Evolutionary conservation across 1,140 invertebrate genomes (phyloP).

Genomic region (Diorhabda carinulata): DNA sequence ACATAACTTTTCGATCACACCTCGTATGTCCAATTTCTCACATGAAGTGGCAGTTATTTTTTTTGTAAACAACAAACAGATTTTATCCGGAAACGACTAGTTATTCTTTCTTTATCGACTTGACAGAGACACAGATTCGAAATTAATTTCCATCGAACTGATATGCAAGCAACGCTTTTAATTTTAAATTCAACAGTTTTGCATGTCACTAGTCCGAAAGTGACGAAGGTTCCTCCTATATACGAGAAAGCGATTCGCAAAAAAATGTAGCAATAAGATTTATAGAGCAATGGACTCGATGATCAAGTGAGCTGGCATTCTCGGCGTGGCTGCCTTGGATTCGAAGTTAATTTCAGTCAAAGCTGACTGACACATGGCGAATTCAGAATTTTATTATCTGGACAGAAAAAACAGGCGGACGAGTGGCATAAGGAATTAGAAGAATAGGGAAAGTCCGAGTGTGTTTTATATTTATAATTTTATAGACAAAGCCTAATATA

Average conservation of each 20-base stretch:
- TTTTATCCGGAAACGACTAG: too few species aligned
- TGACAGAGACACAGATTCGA: not conserved
- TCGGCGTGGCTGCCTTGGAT: constrained; percentile 21
- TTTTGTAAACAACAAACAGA: too few species aligned
- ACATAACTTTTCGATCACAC: too few species aligned
- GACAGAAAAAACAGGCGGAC: constrained; percentile 4
- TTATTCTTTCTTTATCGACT: not conserved
- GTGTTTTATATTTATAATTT: too few species aligned
- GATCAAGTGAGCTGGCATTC: constrained; percentile 21
- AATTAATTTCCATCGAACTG: constrained; percentile 5
- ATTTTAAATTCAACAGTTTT: constrained; percentile 14
- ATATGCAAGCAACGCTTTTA: constrained; percentile 7
- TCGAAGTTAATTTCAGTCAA: constrained; percentile 25
- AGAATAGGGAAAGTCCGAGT: not conserved
- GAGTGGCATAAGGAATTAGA: not conserved
- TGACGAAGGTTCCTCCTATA: constrained; percentile 17
- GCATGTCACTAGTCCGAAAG: constrained; percentile 10
- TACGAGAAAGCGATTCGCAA: constrained; percentile 14
- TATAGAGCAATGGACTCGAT: constrained; percentile 23
- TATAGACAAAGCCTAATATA: too few species aligned
- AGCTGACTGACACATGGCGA: constrained; percentile 21
- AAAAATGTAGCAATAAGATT: constrained; percentile 24
- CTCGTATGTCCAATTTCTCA: too few species aligned
- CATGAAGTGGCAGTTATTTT: too few species aligned
- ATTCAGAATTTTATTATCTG: constrained; percentile 22